A percentile compares a stretch with the other conserved stretches of the same genome.
phyloP scores from a whole-genome alignment of 2,888 invertebrate genomes.

The Tipula vernalis region DNA sequence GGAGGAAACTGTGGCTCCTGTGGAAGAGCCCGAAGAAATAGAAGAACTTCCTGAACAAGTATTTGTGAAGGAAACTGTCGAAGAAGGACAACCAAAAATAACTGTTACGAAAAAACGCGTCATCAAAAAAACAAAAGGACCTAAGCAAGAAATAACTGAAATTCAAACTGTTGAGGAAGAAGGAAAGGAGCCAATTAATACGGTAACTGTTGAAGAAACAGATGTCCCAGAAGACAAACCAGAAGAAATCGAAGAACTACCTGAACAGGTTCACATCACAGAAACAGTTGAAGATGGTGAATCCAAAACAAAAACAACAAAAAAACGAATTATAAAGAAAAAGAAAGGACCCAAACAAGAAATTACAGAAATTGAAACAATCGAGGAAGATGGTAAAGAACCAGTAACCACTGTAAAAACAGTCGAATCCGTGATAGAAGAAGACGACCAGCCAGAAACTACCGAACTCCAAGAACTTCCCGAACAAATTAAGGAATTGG shows the following conservation, averaged over 20 bases:
- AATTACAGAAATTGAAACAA: constrained; percentile 28
- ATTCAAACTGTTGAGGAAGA: constrained; percentile 29
- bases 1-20: neutral
- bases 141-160: constrained; percentile 24
- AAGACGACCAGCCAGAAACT: constrained; percentile 21
- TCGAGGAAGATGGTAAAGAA: constrained; percentile 27
- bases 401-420: constrained; percentile 25
- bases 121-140: constrained; percentile 26
- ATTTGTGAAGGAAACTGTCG: constrained; percentile 9
- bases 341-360: constrained; percentile 29
- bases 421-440: constrained; percentile 17
- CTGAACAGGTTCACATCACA: constrained; percentile 26
- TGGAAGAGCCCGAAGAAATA: constrained; percentile 7
- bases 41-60: constrained; percentile 14
- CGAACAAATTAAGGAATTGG: constrained; percentile 17
- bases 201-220: constrained; percentile 26
- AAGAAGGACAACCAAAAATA: constrained; percentile 25
- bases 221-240: constrained; percentile 16
- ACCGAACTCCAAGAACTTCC: constrained; percentile 19
- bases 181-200: constrained; percentile 31
- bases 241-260: constrained; percentile 26
- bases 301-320: constrained; percentile 25
- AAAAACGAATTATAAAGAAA: constrained; percentile 28
- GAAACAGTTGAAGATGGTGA: constrained; percentile 28
- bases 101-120: constrained; percentile 26